Evolutionary conservation across 2,797 vertebrate genomes (phyloP).

Genomic region (Tokudaia muenninki): DNA sequence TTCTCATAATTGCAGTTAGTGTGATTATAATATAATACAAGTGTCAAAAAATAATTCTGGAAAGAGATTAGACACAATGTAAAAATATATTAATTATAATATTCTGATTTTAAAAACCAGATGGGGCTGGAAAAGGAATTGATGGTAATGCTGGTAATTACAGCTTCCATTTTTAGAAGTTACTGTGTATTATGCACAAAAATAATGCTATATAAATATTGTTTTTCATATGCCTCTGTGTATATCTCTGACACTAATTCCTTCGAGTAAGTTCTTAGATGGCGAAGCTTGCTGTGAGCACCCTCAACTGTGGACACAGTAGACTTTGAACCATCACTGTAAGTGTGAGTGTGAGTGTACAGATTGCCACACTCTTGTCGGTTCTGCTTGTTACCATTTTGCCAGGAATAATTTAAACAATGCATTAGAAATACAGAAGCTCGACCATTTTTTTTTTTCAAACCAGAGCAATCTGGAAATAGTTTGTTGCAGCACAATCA

Average conservation of each 20-base stretch:
- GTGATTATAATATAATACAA: slow-evolving; percentile 77
- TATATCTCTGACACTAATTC: slow-evolving; percentile 68
- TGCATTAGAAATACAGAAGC: neutral
- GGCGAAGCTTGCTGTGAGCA: neutral
- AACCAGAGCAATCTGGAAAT: slow-evolving; percentile 51
- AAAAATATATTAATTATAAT: slow-evolving; percentile 84
- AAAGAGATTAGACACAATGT: slow-evolving; percentile 72
- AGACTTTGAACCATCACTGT: neutral
- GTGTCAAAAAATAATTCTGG: slow-evolving; percentile 79
- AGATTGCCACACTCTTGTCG: neutral
- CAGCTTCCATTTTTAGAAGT: slow-evolving; percentile 81
- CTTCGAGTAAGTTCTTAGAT: slow-evolving; percentile 70
- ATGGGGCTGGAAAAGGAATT: slow-evolving; percentile 76
- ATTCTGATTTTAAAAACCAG: slow-evolving; percentile 80
- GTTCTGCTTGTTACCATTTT: neutral
- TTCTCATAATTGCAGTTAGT: slow-evolving; percentile 73
- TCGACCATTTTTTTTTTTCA: neutral
- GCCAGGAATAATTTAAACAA: neutral
- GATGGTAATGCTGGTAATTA: slow-evolving; percentile 78
- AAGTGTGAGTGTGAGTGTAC: neutral
- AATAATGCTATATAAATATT: slow-evolving; percentile 79
- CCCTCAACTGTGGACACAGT: slow-evolving; percentile 1
- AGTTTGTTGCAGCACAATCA: neutral
- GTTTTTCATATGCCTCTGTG: slow-evolving; percentile 76
- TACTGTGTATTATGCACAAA: slow-evolving; percentile 76